A percentile compares a stretch with the other conserved stretches of the same genome.
Conservation (phyloP, 1,140 invertebrate species). For the Apis mellifera region DNA sequence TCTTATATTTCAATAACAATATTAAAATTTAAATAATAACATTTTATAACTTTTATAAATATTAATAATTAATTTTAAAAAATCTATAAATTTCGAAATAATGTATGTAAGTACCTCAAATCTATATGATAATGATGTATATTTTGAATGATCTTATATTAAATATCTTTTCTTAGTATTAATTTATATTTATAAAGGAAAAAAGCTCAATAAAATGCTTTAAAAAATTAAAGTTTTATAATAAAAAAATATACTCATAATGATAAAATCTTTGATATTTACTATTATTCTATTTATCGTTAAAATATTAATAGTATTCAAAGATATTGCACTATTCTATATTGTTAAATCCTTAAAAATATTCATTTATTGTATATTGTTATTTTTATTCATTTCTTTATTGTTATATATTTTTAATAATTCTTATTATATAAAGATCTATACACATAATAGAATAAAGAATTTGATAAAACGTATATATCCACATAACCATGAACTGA, state of each 20-base stretch:
- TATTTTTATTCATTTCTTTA: background rate
- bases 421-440: conserved; percentile 13
- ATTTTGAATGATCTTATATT: background rate
- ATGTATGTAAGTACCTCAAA: background rate
- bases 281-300: background rate
- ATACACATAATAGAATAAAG: background rate
- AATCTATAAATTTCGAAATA: background rate
- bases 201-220: background rate
- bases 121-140: background rate
- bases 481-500: background rate
- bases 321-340: background rate
- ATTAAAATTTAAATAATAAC: background rate
- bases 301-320: background rate
- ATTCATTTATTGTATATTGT: background rate
- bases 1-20: background rate
- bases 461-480: background rate
- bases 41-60: background rate
- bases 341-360: background rate
- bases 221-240: background rate
- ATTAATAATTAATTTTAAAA: conserved; percentile 14
- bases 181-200: background rate
- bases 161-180: background rate
- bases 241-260: background rate
- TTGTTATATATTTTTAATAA: background rate
- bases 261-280: background rate